Evolutionary conservation across 2,113 vertebrate species (phyloP).

Genomic region (Oophaga pumilio): DNA sequence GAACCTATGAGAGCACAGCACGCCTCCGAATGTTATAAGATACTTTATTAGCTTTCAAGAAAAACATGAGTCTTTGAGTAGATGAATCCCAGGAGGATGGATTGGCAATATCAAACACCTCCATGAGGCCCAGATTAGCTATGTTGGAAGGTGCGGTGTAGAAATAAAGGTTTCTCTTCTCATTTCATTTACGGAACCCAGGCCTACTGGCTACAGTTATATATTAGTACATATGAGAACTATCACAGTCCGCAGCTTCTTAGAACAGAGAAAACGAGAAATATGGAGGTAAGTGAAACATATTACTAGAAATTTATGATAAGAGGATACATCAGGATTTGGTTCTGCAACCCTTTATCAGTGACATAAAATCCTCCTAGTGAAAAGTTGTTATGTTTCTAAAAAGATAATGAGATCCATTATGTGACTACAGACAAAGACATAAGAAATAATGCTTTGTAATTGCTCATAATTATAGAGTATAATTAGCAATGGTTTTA

Average conservation of each 20-base stretch:
- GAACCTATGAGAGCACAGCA: constrained; percentile 14
- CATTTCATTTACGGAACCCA: constrained; percentile 5
- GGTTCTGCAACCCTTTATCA: neutral
- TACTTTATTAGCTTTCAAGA: constrained; percentile 31
- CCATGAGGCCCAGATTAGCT: neutral
- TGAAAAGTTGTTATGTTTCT: neutral
- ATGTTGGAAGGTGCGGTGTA: neutral
- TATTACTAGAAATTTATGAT: neutral
- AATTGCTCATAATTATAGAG: neutral
- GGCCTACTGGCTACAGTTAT: neutral
- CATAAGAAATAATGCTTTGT: neutral
- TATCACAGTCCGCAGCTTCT: neutral
- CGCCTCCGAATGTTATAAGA: neutral
- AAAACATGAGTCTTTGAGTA: constrained; percentile 12
- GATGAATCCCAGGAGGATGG: constrained; percentile 27
- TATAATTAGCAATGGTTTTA: neutral
- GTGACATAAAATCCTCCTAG: neutral
- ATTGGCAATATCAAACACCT: constrained; percentile 32
- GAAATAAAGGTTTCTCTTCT: neutral
- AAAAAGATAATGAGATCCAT: constrained; percentile 4
- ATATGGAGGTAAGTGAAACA: neutral
- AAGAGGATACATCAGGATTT: neutral
- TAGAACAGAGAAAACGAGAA: neutral
- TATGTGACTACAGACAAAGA: neutral
- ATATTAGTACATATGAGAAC: neutral